A percentile compares a stretch with the other conserved stretches of the same genome.
These are phyloP conservation scores for Campopleginae sp. DNA, from an alignment of 2,888 invertebrate species.

Conservation along the genomic window DNA sequence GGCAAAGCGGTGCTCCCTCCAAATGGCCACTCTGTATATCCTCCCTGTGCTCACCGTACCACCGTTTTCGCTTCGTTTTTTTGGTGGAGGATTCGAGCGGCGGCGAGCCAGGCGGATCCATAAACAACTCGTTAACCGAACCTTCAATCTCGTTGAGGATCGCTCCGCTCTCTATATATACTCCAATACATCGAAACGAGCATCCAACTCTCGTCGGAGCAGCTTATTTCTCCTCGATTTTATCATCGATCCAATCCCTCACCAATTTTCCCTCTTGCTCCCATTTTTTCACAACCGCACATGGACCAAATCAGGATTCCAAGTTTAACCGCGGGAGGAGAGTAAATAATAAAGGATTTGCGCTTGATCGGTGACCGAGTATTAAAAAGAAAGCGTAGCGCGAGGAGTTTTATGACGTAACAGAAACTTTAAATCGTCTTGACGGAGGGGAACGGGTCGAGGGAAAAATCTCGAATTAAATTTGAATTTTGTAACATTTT, in stretches of 20 bases:
- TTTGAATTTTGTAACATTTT: no score
- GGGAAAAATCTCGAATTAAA: no score
- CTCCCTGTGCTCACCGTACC: conserved; percentile 32
- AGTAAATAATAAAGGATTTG: background rate
- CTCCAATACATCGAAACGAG: conserved; percentile 71
- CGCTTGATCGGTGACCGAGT: no score
- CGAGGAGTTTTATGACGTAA: no score
- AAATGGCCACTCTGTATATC: conserved; percentile 77
- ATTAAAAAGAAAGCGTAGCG: no score
- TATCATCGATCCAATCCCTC: conserved; percentile 59
- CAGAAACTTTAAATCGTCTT: no score
- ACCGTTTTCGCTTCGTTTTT: conserved; percentile 22
- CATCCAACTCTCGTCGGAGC: conserved; percentile 58
- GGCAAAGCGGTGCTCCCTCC: conserved; percentile 73
- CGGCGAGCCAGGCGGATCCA: conserved; percentile 75
- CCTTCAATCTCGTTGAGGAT: conserved; percentile 79
- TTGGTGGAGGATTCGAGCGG: conserved; percentile 7
- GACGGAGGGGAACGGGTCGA: no score
- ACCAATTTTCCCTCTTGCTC: background rate
- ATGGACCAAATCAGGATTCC: background rate
- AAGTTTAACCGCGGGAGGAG: background rate
- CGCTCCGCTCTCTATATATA: conserved; percentile 36
- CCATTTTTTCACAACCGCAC: background rate
- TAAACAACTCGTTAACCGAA: conserved; percentile 82
- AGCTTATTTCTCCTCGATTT: conserved; percentile 61